These are phyloP conservation scores for Cheilosia pagana DNA, from an alignment of 2,888 invertebrate species.

Conservation along the genomic window DNA sequence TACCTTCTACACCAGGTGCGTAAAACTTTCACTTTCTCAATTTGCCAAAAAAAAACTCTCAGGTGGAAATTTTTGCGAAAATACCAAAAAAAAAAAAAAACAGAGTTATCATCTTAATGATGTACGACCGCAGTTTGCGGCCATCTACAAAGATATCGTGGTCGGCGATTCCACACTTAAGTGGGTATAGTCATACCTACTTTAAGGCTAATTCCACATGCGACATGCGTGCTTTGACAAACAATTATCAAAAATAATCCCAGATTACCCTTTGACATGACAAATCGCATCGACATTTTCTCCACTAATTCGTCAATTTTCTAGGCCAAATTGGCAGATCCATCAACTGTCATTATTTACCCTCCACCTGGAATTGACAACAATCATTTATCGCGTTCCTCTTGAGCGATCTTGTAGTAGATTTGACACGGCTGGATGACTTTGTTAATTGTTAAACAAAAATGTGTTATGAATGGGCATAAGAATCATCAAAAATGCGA, in stretches of 20 bases:
- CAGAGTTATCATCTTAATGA: neutral
- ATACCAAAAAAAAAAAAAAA: constrained; percentile 2
- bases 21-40: constrained; percentile 45
- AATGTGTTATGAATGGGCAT: constrained; percentile 28
- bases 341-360: constrained; percentile 39
- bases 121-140: neutral
- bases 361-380: constrained; percentile 6
- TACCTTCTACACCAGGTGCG: neutral
- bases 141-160: neutral
- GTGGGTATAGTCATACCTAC: neutral
- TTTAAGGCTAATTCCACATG: constrained; percentile 5
- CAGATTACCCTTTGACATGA: constrained; percentile 49
- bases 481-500: constrained; percentile 50
- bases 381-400: constrained; percentile 42
- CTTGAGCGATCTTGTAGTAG: constrained; percentile 35
- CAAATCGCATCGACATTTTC: neutral
- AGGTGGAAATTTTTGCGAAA: neutral
- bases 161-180: no score
- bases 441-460: constrained; percentile 42
- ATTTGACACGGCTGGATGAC: constrained; percentile 38
- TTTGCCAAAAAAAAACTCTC: neutral
- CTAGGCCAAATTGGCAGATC: constrained; percentile 29
- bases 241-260: constrained; percentile 13
- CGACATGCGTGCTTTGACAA: constrained; percentile 22
- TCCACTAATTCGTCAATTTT: constrained; percentile 17